Evolutionary conservation across 2,113 vertebrate genomes (phyloP).

Genomic region (Galeopterus variegatus): DNA sequence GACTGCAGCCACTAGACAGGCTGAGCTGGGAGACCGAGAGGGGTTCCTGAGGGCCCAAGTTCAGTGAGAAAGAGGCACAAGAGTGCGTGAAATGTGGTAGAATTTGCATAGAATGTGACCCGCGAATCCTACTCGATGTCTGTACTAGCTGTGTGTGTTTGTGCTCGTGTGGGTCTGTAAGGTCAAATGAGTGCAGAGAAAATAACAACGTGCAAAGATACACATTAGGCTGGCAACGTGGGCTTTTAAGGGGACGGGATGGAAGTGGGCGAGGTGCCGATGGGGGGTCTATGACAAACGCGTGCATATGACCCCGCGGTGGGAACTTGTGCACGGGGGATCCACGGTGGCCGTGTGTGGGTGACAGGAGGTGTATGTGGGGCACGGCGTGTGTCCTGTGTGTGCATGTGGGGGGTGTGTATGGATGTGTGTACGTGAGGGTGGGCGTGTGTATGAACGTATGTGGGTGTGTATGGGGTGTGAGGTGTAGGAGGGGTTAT

Average conservation of each 20-base stretch:
- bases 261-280: neutral
- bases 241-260: fast-evolving
- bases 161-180: fast-evolving
- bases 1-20: fast-evolving
- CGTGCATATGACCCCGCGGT: neutral
- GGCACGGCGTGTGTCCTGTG: too few species aligned
- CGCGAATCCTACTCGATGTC: neutral
- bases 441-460: neutral
- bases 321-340: neutral
- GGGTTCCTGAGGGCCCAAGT: fast-evolving
- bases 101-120: fast-evolving
- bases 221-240: fast-evolving
- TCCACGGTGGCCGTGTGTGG: fast-evolving
- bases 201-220: neutral
- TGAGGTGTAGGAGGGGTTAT: neutral
- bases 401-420: neutral
- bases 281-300: neutral
- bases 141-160: neutral
- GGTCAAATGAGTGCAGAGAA: fast-evolving
- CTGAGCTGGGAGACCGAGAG: neutral
- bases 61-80: neutral
- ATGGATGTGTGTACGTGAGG: neutral
- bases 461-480: too few species aligned
- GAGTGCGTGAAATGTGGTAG: neutral
- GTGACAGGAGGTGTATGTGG: fast-evolving